Percentiles rank a stretch among this genome's conserved stretches.
These are phyloP conservation scores for Eledone cirrhosa DNA, from an alignment of 2,888 invertebrate genomes.

Conservation along the genomic window DNA sequence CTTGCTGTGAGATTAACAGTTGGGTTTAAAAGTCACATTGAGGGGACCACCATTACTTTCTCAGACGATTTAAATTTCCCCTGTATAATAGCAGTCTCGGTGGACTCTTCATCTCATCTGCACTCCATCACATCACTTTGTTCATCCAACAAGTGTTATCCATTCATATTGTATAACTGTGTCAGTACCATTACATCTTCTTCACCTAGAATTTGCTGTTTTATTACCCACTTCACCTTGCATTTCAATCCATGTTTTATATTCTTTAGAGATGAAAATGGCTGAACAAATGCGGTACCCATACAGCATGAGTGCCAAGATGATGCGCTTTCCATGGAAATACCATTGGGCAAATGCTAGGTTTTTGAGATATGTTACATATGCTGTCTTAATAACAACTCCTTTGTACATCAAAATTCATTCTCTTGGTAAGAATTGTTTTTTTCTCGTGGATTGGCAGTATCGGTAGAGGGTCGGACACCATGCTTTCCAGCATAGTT, in stretches of 20 bases:
- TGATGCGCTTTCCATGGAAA: conserved; percentile 18
- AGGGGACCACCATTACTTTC: too few relatives aligned
- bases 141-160: too few relatives aligned
- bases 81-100: too few relatives aligned
- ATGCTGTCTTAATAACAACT: background rate
- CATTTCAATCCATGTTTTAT: background rate
- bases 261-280: conserved; percentile 2
- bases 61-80: too few relatives aligned
- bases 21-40: too few relatives aligned
- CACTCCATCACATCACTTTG: too few relatives aligned
- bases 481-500: background rate
- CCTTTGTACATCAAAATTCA: conserved; percentile 4
- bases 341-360: conserved; percentile 23
- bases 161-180: too few relatives aligned
- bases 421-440: background rate
- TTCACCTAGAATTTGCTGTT: too few relatives aligned
- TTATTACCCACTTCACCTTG: too few relatives aligned
- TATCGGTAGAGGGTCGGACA: background rate
- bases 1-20: too few relatives aligned
- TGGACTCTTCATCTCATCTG: too few relatives aligned
- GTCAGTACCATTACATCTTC: too few relatives aligned
- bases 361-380: background rate
- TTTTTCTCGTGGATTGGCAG: background rate
- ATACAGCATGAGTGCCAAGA: conserved; percentile 23
- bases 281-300: conserved; percentile 17